These are phyloP conservation scores for Chamaedrilus cognettii DNA, from an alignment of 2,888 invertebrate genomes.

Conservation along the genomic window DNA sequence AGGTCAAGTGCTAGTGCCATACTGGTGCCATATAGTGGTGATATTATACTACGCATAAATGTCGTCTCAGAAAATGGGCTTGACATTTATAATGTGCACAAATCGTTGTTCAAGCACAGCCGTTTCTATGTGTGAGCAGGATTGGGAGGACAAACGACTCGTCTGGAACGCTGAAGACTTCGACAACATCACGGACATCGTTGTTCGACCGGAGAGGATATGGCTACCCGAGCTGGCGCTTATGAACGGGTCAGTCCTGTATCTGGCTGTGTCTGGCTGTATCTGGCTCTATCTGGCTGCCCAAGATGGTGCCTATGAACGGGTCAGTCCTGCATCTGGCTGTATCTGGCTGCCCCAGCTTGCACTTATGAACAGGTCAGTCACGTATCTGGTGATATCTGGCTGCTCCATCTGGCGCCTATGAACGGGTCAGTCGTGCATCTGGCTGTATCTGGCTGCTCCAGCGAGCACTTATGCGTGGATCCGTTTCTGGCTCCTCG, in stretches of 20 bases:
- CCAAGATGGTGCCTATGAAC: constrained; percentile 28
- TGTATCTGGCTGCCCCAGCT: constrained; percentile 41
- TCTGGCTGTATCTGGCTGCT: constrained; percentile 41
- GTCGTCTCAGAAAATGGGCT: too few species aligned
- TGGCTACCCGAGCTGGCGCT: constrained; percentile 38
- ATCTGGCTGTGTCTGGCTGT: too few species aligned
- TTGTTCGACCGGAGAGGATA: constrained; percentile 33
- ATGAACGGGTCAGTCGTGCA: constrained; percentile 1
- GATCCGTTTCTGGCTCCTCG: constrained; percentile 36
- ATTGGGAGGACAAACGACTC: constrained; percentile 36
- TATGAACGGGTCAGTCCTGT: background rate
- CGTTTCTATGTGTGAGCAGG: constrained; percentile 29
- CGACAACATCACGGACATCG: constrained; percentile 32
- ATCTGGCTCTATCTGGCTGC: constrained; percentile 41
- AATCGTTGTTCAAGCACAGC: too few species aligned
- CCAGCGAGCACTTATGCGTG: constrained; percentile 26
- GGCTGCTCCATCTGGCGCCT: constrained; percentile 37
- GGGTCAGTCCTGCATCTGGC: too few species aligned
- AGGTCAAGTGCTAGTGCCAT: too few species aligned
- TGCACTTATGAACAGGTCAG: constrained; percentile 8
- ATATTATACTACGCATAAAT: too few species aligned
- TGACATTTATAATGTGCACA: too few species aligned
- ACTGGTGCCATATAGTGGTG: too few species aligned
- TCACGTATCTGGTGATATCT: too few species aligned
- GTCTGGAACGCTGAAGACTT: constrained; percentile 32